Percentiles rank a stretch among this genome's conserved stretches.
Conservation (phyloP, 2,113 vertebrate species). For the Ramphastos sulfuratus region DNA sequence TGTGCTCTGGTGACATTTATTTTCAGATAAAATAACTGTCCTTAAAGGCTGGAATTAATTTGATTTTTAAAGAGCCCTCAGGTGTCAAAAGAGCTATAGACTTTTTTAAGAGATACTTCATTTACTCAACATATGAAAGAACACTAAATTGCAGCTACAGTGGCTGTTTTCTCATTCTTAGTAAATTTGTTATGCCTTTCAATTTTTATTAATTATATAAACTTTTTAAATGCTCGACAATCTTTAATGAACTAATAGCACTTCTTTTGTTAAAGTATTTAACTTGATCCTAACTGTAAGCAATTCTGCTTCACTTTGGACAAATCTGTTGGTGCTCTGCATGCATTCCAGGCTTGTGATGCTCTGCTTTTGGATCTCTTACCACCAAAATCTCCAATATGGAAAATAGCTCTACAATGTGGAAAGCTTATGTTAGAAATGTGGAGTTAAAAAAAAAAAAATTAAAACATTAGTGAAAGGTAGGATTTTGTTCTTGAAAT, state of each 20-base stretch:
- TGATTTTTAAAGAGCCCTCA: not conserved
- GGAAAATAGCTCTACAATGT: not conserved
- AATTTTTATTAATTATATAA: not conserved
- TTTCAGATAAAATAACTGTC: not conserved
- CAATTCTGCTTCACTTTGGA: not conserved
- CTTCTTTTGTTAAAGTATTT: not conserved
- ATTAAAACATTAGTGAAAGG: not conserved
- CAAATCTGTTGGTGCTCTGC: not conserved
- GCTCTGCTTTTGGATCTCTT: not conserved
- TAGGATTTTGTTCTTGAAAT: not conserved
- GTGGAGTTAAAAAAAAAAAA: not conserved
- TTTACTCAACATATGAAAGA: not conserved
- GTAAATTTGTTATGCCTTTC: not conserved
- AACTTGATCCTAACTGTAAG: not conserved
- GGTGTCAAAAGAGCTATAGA: not conserved
- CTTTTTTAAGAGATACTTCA: not conserved
- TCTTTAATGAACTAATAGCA: not conserved
- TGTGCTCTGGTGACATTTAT: not conserved
- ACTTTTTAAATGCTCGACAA: not conserved
- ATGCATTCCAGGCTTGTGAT: accelerated
- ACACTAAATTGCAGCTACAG: not conserved
- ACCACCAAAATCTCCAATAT: not conserved
- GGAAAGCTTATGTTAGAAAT: not conserved
- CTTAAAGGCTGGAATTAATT: not conserved
- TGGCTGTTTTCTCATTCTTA: not conserved